These are phyloP conservation scores for Hycleus phaleratus DNA, from an alignment of 1,140 invertebrate species.

Conservation along the genomic window DNA sequence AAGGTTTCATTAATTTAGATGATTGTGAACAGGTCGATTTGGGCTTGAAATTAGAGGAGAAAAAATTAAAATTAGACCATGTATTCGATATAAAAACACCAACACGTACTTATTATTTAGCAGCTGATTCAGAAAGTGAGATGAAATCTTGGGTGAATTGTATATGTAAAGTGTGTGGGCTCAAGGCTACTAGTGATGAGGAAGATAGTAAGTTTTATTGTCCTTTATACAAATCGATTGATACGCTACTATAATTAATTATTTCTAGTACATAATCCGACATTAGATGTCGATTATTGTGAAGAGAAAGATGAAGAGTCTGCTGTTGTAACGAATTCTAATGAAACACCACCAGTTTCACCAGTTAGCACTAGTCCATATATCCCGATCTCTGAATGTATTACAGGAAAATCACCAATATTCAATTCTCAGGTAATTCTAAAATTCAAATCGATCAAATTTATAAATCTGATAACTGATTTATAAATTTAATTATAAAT, in stretches of 20 bases:
- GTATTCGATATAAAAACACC: constrained; percentile 87
- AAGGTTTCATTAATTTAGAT: constrained; percentile 88
- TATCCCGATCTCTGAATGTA: constrained; percentile 82
- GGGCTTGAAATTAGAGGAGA: constrained; percentile 72
- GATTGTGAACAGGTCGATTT: constrained; percentile 92
- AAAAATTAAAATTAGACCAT: constrained; percentile 72
- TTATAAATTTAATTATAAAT: no score
- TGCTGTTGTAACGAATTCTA: not conserved
- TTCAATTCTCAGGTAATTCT: constrained; percentile 25
- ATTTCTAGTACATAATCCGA: not conserved
- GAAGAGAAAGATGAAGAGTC: constrained; percentile 20
- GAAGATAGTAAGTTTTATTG: constrained; percentile 41
- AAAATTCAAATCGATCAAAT: no score
- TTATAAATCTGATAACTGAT: no score
- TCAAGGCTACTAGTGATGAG: constrained; percentile 72
- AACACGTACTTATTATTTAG: constrained; percentile 82
- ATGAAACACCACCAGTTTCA: constrained; percentile 33
- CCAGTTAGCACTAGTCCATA: constrained; percentile 50
- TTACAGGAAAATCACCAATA: constrained; percentile 58
- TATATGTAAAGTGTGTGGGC: constrained; percentile 85
- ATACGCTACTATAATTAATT: not conserved
- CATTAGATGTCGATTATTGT: not conserved
- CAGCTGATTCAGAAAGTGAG: constrained; percentile 80
- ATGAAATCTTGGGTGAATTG: constrained; percentile 94
- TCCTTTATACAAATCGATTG: constrained; percentile 4